phyloP scores from a whole-genome alignment of 2,888 invertebrate species.

The Embidobia sp. region DNA sequence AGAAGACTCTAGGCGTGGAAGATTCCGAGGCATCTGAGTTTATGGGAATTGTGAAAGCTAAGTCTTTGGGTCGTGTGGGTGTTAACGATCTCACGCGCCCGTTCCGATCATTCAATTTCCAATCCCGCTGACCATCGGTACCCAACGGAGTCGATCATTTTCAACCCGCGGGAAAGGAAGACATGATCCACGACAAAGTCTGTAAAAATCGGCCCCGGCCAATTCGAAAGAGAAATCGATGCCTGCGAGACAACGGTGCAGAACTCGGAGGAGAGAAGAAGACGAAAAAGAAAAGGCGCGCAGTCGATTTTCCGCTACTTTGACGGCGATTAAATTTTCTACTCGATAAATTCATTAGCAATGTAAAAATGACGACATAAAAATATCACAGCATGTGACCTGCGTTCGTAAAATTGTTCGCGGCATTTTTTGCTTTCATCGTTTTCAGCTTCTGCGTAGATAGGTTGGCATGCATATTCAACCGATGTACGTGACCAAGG shows the following conservation, averaged over 20 bases:
- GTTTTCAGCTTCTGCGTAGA: constrained; percentile 59
- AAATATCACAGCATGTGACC: constrained; percentile 61
- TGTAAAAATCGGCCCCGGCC: no score
- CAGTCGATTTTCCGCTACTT: constrained; percentile 10
- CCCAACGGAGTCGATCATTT: constrained; percentile 4
- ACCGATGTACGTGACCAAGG: constrained; percentile 61
- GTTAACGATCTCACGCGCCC: constrained; percentile 76
- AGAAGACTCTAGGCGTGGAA: constrained; percentile 46
- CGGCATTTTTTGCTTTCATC: constrained; percentile 49
- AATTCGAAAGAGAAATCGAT: no score
- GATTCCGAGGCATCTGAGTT: constrained; percentile 61
- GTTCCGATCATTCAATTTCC: constrained; percentile 28
- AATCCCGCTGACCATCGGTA: constrained; percentile 31
- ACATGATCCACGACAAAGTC: no score
- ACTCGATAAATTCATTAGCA: constrained; percentile 57
- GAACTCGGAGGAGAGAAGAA: no score
- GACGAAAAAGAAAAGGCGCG: no score
- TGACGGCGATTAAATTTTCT: constrained; percentile 17
- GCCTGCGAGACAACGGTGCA: no score
- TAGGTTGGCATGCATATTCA: constrained; percentile 65
- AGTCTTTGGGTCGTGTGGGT: constrained; percentile 69
- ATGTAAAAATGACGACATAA: constrained; percentile 30
- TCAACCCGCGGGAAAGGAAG: constrained; percentile 15
- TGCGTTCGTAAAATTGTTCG: constrained; percentile 59
- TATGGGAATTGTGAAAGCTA: constrained; percentile 79